Evolutionary conservation across 2,797 vertebrate species (phyloP), one percentile per base, ranked within the genome.

Genomic region (Acanthornis magna): DNA sequence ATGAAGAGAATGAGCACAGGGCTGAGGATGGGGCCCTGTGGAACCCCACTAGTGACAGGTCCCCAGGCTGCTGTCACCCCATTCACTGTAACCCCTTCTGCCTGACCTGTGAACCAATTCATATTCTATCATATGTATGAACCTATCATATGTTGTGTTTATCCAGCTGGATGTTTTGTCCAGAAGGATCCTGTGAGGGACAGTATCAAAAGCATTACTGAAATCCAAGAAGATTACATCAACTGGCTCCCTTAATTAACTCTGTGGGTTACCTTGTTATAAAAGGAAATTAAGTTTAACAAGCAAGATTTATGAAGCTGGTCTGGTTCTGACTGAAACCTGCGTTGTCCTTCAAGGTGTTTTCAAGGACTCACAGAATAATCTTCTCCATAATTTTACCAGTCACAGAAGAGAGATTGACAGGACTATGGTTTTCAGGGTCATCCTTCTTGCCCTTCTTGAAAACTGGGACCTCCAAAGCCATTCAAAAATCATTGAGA

Each of bases 81-180:
- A 13, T 42, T 86, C 25, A 34, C 34, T 62, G 8, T 36, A 22
- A 16, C 5, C 10, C 40, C 42, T 8, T 16, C 26, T 48, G 21
- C 21, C 17, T 0, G 0, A 26, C 16, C 11, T 8, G 6, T 62
- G 11, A 78, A 12, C 42, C 42, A 48, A 4, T 2, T n/a, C n/a
- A n/a, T n/a, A n/a, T n/a, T n/a, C n/a, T n/a, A n/a, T n/a, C n/a
- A n/a, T n/a, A n/a, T n/a, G n/a, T n/a, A n/a, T n/a, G n/a, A n/a
- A n/a, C 45, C 22, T 9, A 45, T 45, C 45, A 45, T 16, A 21
- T 11, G 45, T 20, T 45, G 43, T 45, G 45, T 45, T 45, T 45
- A 45, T 45, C 45, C 20, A 45, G 20, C 45, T 45, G 45, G 36
- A 36, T 36, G 36, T 15, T 38, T 60, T 60, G 23, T 53, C 12